A percentile compares a stretch with the other conserved stretches of the same genome.
Evolutionary conservation across 2,797 vertebrate species (phyloP).

Genomic region (Cygnus olor): DNA sequence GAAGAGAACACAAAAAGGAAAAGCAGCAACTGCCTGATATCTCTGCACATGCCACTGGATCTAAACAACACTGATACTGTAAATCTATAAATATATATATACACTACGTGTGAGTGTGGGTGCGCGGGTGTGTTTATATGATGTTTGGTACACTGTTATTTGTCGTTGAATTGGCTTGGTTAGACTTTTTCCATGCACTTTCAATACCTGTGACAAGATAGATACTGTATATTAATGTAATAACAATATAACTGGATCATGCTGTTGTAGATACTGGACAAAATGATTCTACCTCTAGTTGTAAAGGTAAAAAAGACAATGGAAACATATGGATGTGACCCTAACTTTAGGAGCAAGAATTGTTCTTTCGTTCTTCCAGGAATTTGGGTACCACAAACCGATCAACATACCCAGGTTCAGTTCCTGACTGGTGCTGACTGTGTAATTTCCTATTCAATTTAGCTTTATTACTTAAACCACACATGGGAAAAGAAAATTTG

Average conservation of each 20-base stretch:
- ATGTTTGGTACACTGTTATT: constrained; percentile 57
- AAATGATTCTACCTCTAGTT: constrained; percentile 82
- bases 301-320: constrained; percentile 60
- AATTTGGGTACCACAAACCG: constrained; percentile 37
- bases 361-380: constrained; percentile 49
- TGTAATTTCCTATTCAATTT: constrained; percentile 39
- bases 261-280: constrained; percentile 73
- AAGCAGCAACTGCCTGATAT: constrained; percentile 59
- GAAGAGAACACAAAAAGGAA: constrained; percentile 61
- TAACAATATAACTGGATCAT: constrained; percentile 72
- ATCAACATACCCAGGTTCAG: constrained; percentile 58
- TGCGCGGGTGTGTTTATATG: constrained; percentile 57
- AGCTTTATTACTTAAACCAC: constrained; percentile 26
- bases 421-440: constrained; percentile 67
- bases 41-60: constrained; percentile 69
- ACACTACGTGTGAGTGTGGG: constrained; percentile 59
- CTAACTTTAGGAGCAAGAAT: constrained; percentile 42
- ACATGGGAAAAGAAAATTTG: neutral
- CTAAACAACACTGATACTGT: constrained; percentile 73
- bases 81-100: constrained; percentile 74
- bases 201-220: constrained; percentile 61
- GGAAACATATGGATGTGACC: constrained; percentile 51
- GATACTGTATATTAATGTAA: constrained; percentile 70
- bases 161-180: constrained; percentile 62
- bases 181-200: constrained; percentile 67